Percentiles rank a stretch among this genome's conserved stretches.
phyloP scores from a whole-genome alignment of 2,888 invertebrate genomes.

The Nineta flava region DNA sequence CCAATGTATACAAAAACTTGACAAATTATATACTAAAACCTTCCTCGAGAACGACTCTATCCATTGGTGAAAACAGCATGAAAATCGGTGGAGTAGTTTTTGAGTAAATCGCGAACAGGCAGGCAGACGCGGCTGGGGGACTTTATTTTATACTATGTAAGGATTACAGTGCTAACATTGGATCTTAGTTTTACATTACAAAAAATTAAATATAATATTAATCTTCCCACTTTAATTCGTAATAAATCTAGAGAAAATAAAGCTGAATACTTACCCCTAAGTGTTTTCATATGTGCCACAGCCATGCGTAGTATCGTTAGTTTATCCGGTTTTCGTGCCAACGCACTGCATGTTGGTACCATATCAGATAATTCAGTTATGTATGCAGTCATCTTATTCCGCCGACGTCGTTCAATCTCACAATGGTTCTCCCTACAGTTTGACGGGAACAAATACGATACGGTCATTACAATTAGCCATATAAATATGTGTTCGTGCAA shows the following conservation, averaged over 20 bases:
- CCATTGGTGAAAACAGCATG: too few relatives aligned
- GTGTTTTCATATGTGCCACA: conserved; percentile 92
- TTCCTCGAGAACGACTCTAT: too few relatives aligned
- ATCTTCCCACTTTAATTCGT: too few relatives aligned
- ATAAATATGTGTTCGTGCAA: background rate
- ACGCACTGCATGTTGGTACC: conserved; percentile 90
- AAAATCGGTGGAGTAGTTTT: too few relatives aligned
- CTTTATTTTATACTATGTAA: too few relatives aligned
- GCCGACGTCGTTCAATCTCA: conserved; percentile 84
- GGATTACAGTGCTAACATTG: too few relatives aligned
- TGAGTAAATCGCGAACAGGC: too few relatives aligned
- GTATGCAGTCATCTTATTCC: conserved; percentile 97
- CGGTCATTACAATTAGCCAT: conserved; percentile 1
- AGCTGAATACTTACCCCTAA: conserved; percentile 47
- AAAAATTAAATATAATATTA: background rate
- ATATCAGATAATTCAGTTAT: conserved; percentile 94
- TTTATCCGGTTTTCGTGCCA: conserved; percentile 92
- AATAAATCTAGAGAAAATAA: too few relatives aligned
- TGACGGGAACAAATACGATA: conserved; percentile 11
- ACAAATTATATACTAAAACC: too few relatives aligned
- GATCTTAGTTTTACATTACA: too few relatives aligned
- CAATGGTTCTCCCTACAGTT: conserved; percentile 83
- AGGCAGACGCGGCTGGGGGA: too few relatives aligned
- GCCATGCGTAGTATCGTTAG: conserved; percentile 93
- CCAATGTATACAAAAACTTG: too few relatives aligned